Evolutionary conservation across 1,140 invertebrate species (phyloP).

Genomic region (Oryzaephilus surinamensis): DNA sequence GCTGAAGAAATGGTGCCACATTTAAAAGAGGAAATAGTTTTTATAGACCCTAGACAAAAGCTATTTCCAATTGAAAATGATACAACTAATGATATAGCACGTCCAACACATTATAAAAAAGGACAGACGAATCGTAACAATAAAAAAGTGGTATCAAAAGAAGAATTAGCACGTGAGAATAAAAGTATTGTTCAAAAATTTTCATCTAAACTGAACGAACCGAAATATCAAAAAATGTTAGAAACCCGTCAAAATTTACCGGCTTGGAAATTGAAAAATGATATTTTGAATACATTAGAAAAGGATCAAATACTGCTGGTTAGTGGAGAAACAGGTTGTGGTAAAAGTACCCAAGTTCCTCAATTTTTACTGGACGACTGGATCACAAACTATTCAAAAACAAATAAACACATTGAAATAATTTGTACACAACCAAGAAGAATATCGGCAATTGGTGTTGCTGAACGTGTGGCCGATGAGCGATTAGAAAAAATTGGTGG

Average conservation of each 20-base stretch:
- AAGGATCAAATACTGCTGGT: slow-evolving; percentile 63
- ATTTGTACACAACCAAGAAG: slow-evolving; percentile 87
- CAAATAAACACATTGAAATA: slow-evolving; percentile 57
- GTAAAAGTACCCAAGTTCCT: slow-evolving; percentile 84
- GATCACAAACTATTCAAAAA: slow-evolving; percentile 38
- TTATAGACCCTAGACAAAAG: slow-evolving; percentile 38
- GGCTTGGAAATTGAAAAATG: slow-evolving; percentile 51
- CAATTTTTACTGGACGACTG: slow-evolving; percentile 84
- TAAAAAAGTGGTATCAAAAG: slow-evolving; percentile 38
- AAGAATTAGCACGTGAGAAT: slow-evolving; percentile 48
- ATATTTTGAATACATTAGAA: slow-evolving; percentile 53
- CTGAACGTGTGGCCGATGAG: slow-evolving; percentile 83
- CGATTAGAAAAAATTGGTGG: slow-evolving; percentile 69
- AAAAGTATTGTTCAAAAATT: slow-evolving; percentile 47
- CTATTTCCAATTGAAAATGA: slow-evolving; percentile 29
- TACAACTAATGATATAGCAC: slow-evolving; percentile 29
- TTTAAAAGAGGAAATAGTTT: slow-evolving; percentile 44
- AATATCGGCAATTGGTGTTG: slow-evolving; percentile 85
- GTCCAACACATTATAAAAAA: slow-evolving; percentile 49
- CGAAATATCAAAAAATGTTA: slow-evolving; percentile 53
- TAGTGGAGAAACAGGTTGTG: slow-evolving; percentile 79
- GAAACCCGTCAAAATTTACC: slow-evolving; percentile 51
- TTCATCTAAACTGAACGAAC: slow-evolving; percentile 44
- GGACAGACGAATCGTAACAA: slow-evolving; percentile 41
- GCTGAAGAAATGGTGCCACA: slow-evolving; percentile 52